phyloP scores from a whole-genome alignment of 2,797 vertebrate species.

The Lycodopsis pacificus region DNA sequence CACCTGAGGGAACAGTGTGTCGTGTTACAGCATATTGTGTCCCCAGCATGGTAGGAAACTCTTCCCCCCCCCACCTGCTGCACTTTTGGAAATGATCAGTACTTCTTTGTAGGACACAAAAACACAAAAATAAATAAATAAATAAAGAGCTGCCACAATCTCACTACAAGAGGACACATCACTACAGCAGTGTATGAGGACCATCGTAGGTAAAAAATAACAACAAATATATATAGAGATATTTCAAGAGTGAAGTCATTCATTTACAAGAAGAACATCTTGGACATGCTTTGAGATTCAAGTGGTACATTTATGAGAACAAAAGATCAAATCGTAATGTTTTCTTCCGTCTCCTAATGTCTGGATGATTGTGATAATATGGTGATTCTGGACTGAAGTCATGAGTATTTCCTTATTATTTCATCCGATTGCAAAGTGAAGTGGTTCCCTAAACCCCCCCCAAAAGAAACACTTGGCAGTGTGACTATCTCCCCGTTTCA shows the following conservation, averaged over 20 bases:
- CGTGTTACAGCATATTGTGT: constrained; percentile 21
- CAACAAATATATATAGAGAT: too few relatives aligned
- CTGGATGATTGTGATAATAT: background rate
- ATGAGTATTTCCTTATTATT: background rate
- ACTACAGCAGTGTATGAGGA: too few relatives aligned
- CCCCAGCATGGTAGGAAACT: constrained; percentile 29
- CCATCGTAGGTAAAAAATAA: too few relatives aligned
- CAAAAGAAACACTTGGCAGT: too few relatives aligned
- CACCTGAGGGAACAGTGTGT: background rate
- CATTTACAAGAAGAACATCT: background rate
- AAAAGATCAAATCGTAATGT: background rate
- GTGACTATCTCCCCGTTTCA: background rate
- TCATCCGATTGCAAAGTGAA: background rate
- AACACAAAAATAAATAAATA: fast-evolving
- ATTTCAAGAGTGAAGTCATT: background rate
- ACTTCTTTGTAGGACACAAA: constrained; percentile 17
- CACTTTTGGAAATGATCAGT: constrained; percentile 1
- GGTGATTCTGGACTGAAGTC: background rate
- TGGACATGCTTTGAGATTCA: too few relatives aligned
- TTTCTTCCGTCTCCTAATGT: background rate
- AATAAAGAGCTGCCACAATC: background rate
- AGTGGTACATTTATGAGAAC: too few relatives aligned
- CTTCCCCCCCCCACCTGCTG: constrained; percentile 35
- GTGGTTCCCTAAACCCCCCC: too few relatives aligned
- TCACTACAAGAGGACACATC: background rate